Percentiles rank a stretch among this genome's conserved stretches.
Conservation (phyloP, 2,113 vertebrate genomes). For the Nothocercus julius region DNA sequence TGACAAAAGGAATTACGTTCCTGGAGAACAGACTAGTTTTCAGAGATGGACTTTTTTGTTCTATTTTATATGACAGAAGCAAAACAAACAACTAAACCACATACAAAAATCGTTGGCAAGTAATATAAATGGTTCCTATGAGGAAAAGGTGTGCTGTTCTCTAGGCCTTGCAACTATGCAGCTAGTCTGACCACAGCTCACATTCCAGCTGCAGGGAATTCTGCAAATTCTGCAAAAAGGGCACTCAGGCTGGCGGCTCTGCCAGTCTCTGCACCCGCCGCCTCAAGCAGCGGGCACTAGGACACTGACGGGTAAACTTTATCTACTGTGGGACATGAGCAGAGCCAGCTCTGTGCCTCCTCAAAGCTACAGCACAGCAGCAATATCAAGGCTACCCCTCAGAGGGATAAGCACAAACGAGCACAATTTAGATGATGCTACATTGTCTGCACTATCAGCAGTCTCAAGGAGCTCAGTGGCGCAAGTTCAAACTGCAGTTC, state of each 20-base stretch:
- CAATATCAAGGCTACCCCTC: neutral
- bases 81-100: neutral
- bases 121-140: neutral
- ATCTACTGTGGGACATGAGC: rapidly evolving
- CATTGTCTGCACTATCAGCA: neutral
- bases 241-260: neutral
- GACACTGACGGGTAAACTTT: neutral
- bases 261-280: neutral
- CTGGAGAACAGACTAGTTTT: neutral
- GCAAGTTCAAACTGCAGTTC: rapidly evolving
- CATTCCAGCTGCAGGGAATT: neutral
- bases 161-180: neutral
- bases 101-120: rapidly evolving
- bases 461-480: neutral
- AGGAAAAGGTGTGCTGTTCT: neutral
- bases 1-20: neutral
- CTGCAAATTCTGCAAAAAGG: neutral
- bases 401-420: neutral
- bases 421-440: rapidly evolving
- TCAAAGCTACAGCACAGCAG: neutral
- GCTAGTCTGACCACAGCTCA: neutral
- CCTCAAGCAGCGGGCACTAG: neutral
- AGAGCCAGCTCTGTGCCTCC: neutral
- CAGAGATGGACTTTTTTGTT: neutral
- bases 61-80: neutral